Conservation (phyloP, 35 echinoderm and acorn worm species). For the Holothuria glaberrima region DNA sequence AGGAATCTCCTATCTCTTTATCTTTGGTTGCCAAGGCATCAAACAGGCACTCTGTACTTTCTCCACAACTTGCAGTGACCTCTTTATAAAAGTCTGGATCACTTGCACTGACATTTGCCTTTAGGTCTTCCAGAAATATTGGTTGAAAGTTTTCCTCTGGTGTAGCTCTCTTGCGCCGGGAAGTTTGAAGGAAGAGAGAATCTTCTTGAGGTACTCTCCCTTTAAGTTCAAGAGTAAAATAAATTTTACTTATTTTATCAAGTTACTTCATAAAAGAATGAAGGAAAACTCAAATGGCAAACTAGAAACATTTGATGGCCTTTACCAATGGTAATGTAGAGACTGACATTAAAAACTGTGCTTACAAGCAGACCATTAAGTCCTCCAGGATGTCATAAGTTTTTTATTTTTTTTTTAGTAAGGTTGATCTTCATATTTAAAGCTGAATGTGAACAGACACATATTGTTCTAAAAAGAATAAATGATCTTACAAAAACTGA, state of each 20-base stretch:
- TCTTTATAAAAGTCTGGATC: not conserved
- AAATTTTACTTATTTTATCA: no score
- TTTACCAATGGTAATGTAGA: no score
- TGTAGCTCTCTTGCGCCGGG: conserved; percentile 18
- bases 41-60: not conserved
- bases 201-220: not conserved
- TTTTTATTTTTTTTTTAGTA: no score
- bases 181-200: conserved; percentile 17
- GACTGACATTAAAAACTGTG: no score
- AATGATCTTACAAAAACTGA: no score
- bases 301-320: no score
- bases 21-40: conserved; percentile 48
- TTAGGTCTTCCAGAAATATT: not conserved
- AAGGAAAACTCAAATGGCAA: no score
- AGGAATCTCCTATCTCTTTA: not conserved
- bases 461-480: no score
- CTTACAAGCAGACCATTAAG: no score
- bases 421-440: not conserved
- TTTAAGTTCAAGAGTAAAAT: not conserved
- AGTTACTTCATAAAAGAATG: no score
- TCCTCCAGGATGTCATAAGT: no score
- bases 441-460: not conserved
- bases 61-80: not conserved
- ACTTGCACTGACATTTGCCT: not conserved
- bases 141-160: not conserved